Base-by-base conservation (phyloP, 2,797 vertebrate species). In the Hemitrygon akajei region DNA sequence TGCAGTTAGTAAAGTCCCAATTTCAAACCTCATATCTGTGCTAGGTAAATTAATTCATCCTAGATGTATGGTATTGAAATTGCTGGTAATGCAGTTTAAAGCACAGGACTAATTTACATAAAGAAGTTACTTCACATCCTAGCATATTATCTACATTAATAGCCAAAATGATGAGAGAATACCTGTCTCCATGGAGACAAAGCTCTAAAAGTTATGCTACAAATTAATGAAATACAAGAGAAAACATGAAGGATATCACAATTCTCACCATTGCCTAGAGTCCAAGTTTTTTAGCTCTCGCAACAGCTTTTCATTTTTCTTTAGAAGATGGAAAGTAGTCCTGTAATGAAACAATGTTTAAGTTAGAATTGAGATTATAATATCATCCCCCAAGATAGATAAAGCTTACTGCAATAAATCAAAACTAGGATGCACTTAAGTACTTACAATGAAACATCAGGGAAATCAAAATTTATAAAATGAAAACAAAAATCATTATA, bases 271-370 rank as follows among this genome's bases (percentile, higher is more conserved):
- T 95, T 99, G 99, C 94, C 98, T 97, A 84, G 99, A 99, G 95
- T 99, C 99, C 95, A 99, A 96, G 95, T 99, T 99, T 96, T 98
- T 98, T 96, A 99, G 97, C 96, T 99, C 99, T 95, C 99, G 97
- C 95, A 99, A 97, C 79, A 99, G 96, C 95, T 99, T 99, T 96
- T 99, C 99, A 80, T 99, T 99, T 97, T 99, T 99, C 96, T 98
- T 98, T 96, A 99, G 95, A 95, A 99, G 97, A 97, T 99, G 98
- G 96, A 99, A 99, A 96, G 97, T 99, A 95, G 97, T 98, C 97
- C 99, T 99, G 30, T 27, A 47, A 73, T 25, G 34, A 93, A 66
- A 71, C 37, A 97, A 94, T 0, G 95, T 58, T 75, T 86, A 93
- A n/a, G 93, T 76, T 14, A 93, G 18, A 91, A 47, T 60, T 9